These are phyloP conservation scores for Zaprionus nigranus DNA, from an alignment of 1,140 invertebrate genomes.

Conservation along the genomic window DNA sequence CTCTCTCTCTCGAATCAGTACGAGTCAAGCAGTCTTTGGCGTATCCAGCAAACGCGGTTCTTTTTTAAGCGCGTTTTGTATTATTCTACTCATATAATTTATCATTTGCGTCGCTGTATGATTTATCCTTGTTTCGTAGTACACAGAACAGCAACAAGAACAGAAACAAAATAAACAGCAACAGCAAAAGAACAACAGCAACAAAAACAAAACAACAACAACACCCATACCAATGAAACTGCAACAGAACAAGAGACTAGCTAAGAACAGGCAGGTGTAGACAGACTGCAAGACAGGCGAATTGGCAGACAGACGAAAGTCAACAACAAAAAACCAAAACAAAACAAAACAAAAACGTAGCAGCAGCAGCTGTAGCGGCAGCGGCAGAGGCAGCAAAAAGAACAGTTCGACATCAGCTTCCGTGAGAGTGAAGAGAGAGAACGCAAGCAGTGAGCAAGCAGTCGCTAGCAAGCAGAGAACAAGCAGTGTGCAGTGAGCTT, in stretches of 20 bases:
- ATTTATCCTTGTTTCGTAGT: conserved; percentile 84
- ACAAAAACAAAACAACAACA: conserved; percentile 24
- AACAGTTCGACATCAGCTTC: conserved; percentile 1
- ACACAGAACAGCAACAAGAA: conserved; percentile 49
- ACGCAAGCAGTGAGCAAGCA: not conserved
- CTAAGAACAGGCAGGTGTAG: conserved; percentile 18
- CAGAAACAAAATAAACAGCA: conserved; percentile 25
- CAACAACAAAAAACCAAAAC: conserved; percentile 14
- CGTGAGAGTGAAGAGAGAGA: conserved; percentile 3
- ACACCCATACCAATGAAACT: conserved; percentile 17
- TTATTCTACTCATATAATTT: conserved; percentile 85
- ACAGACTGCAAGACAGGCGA: not conserved
- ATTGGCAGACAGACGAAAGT: conserved; percentile 13
- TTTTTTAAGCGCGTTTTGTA: conserved; percentile 85
- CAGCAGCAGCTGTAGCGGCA: not conserved
- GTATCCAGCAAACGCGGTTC: conserved; percentile 84
- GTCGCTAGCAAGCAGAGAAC: not conserved
- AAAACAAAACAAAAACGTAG: conserved; percentile 14
- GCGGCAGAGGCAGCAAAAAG: not conserved
- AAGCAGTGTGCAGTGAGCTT: not conserved
- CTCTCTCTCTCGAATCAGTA: conserved; percentile 71
- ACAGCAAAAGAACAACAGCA: conserved; percentile 41
- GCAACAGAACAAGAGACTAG: not conserved
- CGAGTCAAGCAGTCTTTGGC: conserved; percentile 84
- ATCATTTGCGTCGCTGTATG: conserved; percentile 84